Percentiles rank a stretch among this genome's conserved stretches.
These are phyloP conservation scores for Polymixis lichenea DNA, from an alignment of 2,888 invertebrate genomes.

Conservation along the genomic window DNA sequence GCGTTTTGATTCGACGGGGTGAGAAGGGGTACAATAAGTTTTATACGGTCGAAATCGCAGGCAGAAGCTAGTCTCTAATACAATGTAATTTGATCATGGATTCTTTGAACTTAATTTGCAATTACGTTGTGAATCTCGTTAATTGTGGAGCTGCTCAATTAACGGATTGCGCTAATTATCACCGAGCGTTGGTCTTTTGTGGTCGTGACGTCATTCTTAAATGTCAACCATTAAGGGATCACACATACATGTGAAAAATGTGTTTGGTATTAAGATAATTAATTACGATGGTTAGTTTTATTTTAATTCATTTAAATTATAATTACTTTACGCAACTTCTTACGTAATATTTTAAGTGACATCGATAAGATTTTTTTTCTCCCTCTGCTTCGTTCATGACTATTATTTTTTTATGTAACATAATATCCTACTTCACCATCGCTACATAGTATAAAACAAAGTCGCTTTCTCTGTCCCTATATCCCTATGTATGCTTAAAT, in stretches of 20 bases:
- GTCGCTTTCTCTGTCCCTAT: no score
- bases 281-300: background rate
- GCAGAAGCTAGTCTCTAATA: no score
- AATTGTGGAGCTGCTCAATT: background rate
- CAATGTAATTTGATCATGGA: no score
- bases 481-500: no score
- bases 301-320: no score
- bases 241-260: no score
- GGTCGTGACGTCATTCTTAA: background rate
- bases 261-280: background rate
- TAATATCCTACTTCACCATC: background rate
- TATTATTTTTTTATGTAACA: no score
- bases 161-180: constrained; percentile 8
- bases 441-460: no score
- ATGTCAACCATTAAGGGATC: background rate
- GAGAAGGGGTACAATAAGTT: no score
- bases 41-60: no score
- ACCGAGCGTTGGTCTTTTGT: background rate
- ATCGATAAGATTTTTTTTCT: background rate
- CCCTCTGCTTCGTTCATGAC: background rate
- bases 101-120: no score
- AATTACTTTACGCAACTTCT: background rate
- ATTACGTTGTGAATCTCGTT: background rate
- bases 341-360: background rate
- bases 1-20: no score